Evolutionary conservation across 2,113 vertebrate genomes (phyloP).

Genomic region (Melanerpes formicivorus): DNA sequence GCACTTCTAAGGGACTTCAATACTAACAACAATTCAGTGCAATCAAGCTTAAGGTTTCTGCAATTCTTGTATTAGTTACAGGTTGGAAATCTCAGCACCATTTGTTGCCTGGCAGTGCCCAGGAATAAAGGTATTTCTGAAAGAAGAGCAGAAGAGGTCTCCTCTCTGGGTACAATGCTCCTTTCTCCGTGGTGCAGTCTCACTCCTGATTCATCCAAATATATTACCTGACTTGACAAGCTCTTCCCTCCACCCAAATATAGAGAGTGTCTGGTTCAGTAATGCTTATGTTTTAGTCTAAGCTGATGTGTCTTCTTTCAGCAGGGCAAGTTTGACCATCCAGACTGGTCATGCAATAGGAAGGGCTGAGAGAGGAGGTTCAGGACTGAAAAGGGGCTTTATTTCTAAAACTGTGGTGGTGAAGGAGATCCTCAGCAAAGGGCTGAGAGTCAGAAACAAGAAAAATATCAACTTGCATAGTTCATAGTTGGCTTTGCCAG

Average conservation of each 20-base stretch:
- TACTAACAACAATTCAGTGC: neutral
- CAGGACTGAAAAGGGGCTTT: neutral
- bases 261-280: neutral
- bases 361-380: neutral
- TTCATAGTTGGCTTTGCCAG: neutral
- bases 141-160: neutral
- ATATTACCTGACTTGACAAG: neutral
- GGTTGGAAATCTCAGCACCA: neutral
- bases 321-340: neutral
- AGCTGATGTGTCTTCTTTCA: neutral
- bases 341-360: neutral
- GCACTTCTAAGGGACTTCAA: neutral
- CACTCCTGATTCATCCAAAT: neutral
- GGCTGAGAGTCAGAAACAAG: neutral
- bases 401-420: neutral
- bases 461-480: neutral
- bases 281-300: neutral
- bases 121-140: rapidly evolving
- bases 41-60: neutral
- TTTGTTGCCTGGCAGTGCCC: neutral
- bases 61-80: neutral
- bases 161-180: neutral
- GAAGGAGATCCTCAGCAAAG: neutral
- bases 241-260: neutral
- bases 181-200: neutral